phyloP scores from a whole-genome alignment of 1,140 invertebrate genomes.

The Drosophila busckii region DNA sequence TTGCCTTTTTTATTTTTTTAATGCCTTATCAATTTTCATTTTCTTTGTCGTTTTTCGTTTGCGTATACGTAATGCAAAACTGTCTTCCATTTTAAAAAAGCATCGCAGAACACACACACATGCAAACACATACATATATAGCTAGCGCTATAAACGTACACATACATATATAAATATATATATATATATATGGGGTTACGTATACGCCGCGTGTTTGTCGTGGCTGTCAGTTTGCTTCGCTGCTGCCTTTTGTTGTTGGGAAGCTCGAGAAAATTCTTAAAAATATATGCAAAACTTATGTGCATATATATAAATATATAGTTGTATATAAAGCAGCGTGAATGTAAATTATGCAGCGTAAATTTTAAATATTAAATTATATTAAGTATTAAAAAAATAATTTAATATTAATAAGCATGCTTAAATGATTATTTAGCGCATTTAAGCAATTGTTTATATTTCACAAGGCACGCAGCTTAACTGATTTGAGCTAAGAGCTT shows the following conservation, averaged over 20 bases:
- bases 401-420: too few relatives aligned
- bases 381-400: too few relatives aligned
- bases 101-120: slow-evolving; percentile 11
- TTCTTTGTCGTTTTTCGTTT: not conserved
- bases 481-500: too few relatives aligned
- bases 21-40: slow-evolving; percentile 32
- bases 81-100: slow-evolving; percentile 7
- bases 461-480: slow-evolving; percentile 7
- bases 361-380: too few relatives aligned
- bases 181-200: slow-evolving; percentile 50
- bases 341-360: too few relatives aligned
- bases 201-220: slow-evolving; percentile 69
- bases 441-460: slow-evolving; percentile 76
- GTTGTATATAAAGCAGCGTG: too few relatives aligned
- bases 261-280: slow-evolving; percentile 45
- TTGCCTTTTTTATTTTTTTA: too few relatives aligned
- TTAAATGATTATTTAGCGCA: too few relatives aligned
- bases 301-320: too few relatives aligned
- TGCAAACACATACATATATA: not conserved
- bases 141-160: too few relatives aligned
- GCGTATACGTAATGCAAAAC: slow-evolving; percentile 42
- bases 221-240: slow-evolving; percentile 12
- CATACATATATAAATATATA: slow-evolving; percentile 2
- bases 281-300: too few relatives aligned
- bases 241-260: slow-evolving; percentile 3